A percentile compares a stretch with the other conserved stretches of the same genome.
phyloP scores from a whole-genome alignment of 92 coral and sea anemone genomes.

The Chrysogorgia sp. region DNA sequence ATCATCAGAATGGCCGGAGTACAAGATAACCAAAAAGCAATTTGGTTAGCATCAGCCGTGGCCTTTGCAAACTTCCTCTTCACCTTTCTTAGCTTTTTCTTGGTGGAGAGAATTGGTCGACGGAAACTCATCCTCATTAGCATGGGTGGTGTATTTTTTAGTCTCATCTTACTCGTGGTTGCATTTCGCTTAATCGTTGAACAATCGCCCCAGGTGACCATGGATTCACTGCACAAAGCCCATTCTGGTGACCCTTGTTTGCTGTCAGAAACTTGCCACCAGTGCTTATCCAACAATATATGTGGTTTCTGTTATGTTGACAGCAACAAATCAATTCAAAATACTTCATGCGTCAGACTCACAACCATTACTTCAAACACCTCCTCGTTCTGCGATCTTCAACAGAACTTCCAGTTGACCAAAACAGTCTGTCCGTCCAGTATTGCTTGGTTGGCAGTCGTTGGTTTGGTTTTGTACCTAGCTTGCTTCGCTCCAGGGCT shows the following conservation, averaged over 20 bases:
- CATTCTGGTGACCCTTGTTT: background rate
- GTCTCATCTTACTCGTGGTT: constrained; percentile 74
- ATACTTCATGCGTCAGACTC: constrained; percentile 77
- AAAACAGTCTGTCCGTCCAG: constrained; percentile 76
- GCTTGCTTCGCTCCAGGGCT: constrained; percentile 25
- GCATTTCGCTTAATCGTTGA: constrained; percentile 71
- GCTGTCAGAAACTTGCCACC: background rate
- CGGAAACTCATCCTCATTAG: constrained; percentile 83
- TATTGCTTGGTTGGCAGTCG: constrained; percentile 74
- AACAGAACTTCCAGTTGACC: constrained; percentile 51
- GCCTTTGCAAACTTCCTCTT: constrained; percentile 81
- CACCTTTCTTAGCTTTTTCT: constrained; percentile 74
- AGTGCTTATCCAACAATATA: constrained; percentile 5
- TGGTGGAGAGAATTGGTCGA: constrained; percentile 85
- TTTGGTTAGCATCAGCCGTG: constrained; percentile 88
- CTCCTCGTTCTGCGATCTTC: constrained; percentile 61
- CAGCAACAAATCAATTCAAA: constrained; percentile 29
- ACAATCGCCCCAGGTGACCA: constrained; percentile 1
- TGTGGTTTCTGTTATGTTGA: constrained; percentile 80
- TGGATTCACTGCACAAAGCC: background rate
- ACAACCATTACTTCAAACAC: constrained; percentile 39
- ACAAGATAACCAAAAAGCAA: constrained; percentile 66
- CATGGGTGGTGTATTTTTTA: constrained; percentile 73
- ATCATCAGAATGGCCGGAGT: constrained; percentile 92
- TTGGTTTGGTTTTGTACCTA: constrained; percentile 57